Evolutionary conservation across 1,140 invertebrate species (phyloP), one percentile per base, ranked within the genome.

Genomic region (Drosophila ironensis): DNA sequence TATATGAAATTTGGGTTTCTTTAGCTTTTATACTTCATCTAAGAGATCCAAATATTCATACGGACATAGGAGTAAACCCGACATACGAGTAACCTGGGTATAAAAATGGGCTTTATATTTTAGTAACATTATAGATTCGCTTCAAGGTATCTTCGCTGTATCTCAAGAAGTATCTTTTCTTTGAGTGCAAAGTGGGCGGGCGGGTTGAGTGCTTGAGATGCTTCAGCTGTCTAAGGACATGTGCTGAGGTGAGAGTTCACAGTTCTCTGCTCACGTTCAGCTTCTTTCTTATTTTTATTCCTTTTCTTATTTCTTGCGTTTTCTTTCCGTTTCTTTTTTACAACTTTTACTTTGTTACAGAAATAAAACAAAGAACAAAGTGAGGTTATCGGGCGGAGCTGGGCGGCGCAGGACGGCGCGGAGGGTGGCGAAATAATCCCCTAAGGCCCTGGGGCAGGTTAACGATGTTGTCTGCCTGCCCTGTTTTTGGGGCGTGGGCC

Each of bases 341-440:
- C 51, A 76, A 76, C 72, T 76, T 76, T 76, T 76, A 76, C 72
- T 76, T 76, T 76, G 72, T 76, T 76, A 76, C 72, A 51, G 72
- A 76, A 76, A 76, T 76, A 76, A 75, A 71, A 76, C 72, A 76
- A 76, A 71, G 66, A 70, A 44, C 48, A 66, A 56, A 33, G 63
- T 68, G 64, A 19, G 28, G 27, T 68, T 17, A 35, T 16, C 12
- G 33, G n/a, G 27, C 19, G 16, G 8, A 8, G n/a, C n/a, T n/a
- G n/a, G n/a, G n/a, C n/a, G n/a, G n/a, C n/a, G n/a, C n/a, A n/a
- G n/a, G n/a, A n/a, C n/a, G n/a, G n/a, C n/a, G n/a, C n/a, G n/a
- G n/a, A 22, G 48, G 60, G 50, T 45, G 64, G 42, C 33, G 24
- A 54, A 44, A 51, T 50, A 69, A 60, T 51, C 66, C 67, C 66